Evolutionary conservation across 2,888 invertebrate genomes (phyloP).

Genomic region (Calephelis perditalis): DNA sequence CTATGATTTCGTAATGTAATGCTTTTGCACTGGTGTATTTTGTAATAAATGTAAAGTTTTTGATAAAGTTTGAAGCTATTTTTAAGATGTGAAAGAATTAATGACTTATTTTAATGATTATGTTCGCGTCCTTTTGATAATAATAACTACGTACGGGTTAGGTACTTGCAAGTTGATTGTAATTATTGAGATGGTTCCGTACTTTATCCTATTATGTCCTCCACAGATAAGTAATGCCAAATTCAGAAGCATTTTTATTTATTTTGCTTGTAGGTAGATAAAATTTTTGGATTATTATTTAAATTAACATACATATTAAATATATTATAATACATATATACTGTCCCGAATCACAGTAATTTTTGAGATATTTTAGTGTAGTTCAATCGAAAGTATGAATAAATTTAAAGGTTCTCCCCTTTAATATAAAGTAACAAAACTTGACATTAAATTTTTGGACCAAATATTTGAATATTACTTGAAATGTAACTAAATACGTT

Average conservation of each 20-base stretch:
- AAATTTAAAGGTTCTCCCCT: background rate
- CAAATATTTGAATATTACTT: background rate
- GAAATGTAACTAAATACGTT: too few species aligned
- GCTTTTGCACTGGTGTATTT: too few species aligned
- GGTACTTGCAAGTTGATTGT: background rate
- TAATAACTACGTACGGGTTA: too few species aligned
- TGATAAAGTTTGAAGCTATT: too few species aligned
- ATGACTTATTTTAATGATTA: too few species aligned
- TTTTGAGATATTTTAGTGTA: background rate
- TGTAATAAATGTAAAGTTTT: too few species aligned
- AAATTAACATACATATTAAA: background rate
- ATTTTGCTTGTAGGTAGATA: conserved; percentile 17
- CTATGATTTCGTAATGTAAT: too few species aligned
- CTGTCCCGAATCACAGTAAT: background rate
- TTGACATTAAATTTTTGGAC: background rate
- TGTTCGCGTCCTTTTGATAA: too few species aligned
- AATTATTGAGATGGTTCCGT: background rate
- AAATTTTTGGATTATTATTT: conserved; percentile 15
- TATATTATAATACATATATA: background rate
- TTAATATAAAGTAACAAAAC: background rate
- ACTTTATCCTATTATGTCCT: conserved; percentile 8
- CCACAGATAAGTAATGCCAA: conserved; percentile 13
- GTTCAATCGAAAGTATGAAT: background rate
- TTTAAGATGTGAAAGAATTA: too few species aligned
- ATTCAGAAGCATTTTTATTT: conserved; percentile 11